Evolutionary conservation across 1,140 invertebrate genomes (phyloP).

Genomic region (Argopecten irradians): DNA sequence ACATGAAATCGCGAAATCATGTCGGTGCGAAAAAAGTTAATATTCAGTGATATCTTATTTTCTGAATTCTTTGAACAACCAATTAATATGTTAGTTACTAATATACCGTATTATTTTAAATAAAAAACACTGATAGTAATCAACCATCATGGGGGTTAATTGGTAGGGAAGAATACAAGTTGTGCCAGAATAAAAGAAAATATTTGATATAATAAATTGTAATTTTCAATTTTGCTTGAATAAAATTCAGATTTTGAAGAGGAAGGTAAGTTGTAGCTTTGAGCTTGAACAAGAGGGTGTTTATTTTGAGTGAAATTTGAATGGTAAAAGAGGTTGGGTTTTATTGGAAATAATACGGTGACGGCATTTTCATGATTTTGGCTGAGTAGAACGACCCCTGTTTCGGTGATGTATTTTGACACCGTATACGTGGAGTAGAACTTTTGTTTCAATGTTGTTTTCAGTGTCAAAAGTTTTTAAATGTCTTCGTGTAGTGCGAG

Average conservation of each 20-base stretch:
- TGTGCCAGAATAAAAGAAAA: background rate
- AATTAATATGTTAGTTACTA: background rate
- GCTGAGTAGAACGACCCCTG: no score
- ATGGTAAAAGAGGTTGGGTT: background rate
- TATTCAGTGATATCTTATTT: no score
- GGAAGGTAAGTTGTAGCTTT: constrained; percentile 14
- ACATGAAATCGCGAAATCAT: no score
- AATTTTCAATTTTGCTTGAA: background rate
- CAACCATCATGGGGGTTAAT: background rate
- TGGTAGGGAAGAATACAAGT: background rate
- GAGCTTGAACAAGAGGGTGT: background rate
- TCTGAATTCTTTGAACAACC: background rate
- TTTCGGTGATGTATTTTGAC: no score
- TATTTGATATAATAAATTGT: background rate
- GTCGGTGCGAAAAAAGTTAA: no score
- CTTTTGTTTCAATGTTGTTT: no score
- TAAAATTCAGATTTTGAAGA: background rate
- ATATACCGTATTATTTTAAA: background rate
- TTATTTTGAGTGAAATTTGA: background rate
- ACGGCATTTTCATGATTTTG: background rate
- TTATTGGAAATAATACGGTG: constrained; percentile 10
- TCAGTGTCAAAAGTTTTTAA: no score
- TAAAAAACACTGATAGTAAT: background rate
- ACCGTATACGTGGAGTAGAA: no score
- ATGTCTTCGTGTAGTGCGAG: no score